These are phyloP conservation scores for Malaclemys terrapin DNA, from an alignment of 2,113 vertebrate genomes.

Conservation along the genomic window DNA sequence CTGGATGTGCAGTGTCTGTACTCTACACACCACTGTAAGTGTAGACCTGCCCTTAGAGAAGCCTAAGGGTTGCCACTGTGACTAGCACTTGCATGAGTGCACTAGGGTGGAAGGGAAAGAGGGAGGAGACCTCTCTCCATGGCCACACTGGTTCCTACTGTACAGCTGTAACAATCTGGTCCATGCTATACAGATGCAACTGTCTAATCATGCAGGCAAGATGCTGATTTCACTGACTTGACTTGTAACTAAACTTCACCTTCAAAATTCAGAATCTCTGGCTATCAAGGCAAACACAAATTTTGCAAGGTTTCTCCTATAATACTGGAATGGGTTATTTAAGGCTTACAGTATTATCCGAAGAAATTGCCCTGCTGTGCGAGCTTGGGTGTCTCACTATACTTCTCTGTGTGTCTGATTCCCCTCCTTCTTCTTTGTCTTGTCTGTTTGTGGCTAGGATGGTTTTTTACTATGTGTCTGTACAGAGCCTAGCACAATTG, in stretches of 20 bases:
- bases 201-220: not conserved
- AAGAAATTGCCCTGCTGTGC: not conserved
- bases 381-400: not conserved
- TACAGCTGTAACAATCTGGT: not conserved
- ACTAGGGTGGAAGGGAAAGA: not conserved
- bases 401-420: not conserved
- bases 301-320: not conserved
- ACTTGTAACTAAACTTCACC: not conserved
- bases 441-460: not conserved
- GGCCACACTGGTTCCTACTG: fast-evolving
- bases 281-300: not conserved
- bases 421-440: not conserved
- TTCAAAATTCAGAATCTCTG: slow-evolving; percentile 8
- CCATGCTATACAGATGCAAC: not conserved
- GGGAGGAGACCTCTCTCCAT: not conserved
- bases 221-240: not conserved
- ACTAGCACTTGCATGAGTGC: not conserved
- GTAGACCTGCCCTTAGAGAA: not conserved
- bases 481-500: not conserved
- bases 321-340: not conserved
- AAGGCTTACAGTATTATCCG: not conserved
- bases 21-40: not conserved
- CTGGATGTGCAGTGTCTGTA: not conserved
- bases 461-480: not conserved
- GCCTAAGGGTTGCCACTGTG: not conserved